Percentiles rank a stretch among this genome's conserved stretches.
These are phyloP conservation scores for Sterna hirundo DNA, from an alignment of 2,113 vertebrate species.

Conservation along the genomic window DNA sequence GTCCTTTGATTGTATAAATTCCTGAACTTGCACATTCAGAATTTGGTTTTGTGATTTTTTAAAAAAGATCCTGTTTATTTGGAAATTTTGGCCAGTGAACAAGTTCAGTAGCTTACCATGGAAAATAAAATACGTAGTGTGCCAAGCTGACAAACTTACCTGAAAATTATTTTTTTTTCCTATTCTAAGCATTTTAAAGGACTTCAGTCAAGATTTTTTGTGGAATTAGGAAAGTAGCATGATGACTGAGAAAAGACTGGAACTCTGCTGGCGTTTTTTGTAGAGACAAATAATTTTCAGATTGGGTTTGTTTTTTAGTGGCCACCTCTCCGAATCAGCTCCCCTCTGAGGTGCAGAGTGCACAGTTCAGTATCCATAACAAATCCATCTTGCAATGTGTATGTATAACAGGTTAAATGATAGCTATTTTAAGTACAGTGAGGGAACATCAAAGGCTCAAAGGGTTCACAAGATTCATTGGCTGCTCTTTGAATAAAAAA, in stretches of 20 bases:
- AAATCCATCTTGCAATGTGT: neutral
- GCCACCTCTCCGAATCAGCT: neutral
- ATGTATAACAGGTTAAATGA: neutral
- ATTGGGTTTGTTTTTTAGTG: neutral
- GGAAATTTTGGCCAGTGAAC: neutral
- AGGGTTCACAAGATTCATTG: neutral
- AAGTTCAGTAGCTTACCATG: neutral
- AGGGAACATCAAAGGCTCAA: neutral
- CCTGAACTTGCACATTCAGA: neutral
- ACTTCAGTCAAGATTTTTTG: neutral
- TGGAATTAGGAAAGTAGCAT: neutral
- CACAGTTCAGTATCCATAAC: neutral
- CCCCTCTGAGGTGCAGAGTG: neutral
- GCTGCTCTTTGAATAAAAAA: neutral
- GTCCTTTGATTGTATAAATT: neutral
- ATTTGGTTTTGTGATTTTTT: neutral
- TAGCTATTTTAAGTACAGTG: neutral
- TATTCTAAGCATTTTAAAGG: neutral
- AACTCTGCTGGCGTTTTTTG: neutral
- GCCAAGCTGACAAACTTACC: neutral
- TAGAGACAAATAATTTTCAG: neutral
- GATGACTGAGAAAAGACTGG: neutral
- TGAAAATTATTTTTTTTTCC: neutral
- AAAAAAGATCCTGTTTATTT: neutral
- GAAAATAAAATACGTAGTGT: neutral